Conservation (phyloP, 2,888 invertebrate genomes). For the Chironomus tentans region DNA sequence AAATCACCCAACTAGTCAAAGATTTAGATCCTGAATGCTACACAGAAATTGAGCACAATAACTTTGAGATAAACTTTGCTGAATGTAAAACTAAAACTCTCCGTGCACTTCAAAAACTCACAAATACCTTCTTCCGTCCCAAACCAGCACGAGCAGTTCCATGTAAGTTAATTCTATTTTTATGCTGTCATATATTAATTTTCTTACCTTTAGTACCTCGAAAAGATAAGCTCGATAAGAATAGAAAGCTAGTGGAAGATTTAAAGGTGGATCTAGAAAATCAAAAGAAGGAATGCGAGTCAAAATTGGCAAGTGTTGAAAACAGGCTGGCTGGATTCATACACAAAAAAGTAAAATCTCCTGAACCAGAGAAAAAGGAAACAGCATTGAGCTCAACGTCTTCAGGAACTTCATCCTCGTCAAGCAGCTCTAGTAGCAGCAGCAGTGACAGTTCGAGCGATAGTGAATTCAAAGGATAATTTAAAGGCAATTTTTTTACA, state of each 20-base stretch:
- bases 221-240: background rate
- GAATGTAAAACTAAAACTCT: too few species aligned
- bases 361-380: background rate
- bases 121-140: too few species aligned
- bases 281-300: background rate
- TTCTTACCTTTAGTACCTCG: background rate
- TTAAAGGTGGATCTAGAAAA: background rate
- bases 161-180: too few species aligned
- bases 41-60: too few species aligned
- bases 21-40: too few species aligned
- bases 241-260: background rate
- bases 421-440: background rate
- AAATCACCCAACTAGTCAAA: too few species aligned
- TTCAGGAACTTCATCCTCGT: background rate
- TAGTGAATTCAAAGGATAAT: too few species aligned
- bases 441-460: background rate
- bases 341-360: background rate
- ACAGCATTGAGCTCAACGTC: background rate
- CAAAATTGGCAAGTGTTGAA: background rate
- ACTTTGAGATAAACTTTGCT: too few species aligned
- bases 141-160: too few species aligned
- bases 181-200: too few species aligned
- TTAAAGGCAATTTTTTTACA: too few species aligned
- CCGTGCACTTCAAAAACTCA: too few species aligned
- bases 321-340: background rate